Conservation (phyloP, 2,113 vertebrate genomes). For the Planiliza haematocheilus region DNA sequence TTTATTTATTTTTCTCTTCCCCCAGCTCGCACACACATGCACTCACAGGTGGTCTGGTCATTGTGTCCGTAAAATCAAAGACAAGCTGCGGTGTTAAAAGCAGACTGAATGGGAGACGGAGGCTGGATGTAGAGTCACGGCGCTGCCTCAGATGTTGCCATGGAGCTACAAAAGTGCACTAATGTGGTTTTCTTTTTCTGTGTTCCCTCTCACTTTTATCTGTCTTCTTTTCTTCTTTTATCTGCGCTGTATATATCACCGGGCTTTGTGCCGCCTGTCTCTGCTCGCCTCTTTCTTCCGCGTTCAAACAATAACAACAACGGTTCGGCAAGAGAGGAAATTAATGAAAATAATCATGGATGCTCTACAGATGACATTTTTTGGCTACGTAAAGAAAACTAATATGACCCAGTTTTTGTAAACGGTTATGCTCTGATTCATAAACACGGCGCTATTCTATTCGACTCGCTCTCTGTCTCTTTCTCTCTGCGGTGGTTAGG, state of each 20-base stretch:
- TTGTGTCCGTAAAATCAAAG: slow-evolving; percentile 51
- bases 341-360: not conserved
- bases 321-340: not conserved
- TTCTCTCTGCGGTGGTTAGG: not conserved
- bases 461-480: not conserved
- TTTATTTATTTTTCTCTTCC: slow-evolving; percentile 6
- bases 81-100: slow-evolving; percentile 18
- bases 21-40: not conserved
- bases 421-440: not conserved
- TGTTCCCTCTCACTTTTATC: slow-evolving; percentile 29
- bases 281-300: not conserved
- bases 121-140: slow-evolving; percentile 13
- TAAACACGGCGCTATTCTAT: not conserved
- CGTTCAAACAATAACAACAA: not conserved
- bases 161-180: slow-evolving; percentile 21
- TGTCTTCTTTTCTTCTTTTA: slow-evolving; percentile 8
- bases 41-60: slow-evolving; percentile 43
- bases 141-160: slow-evolving; percentile 40
- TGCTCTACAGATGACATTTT: too few species aligned
- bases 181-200: slow-evolving; percentile 17
- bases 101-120: slow-evolving; percentile 1
- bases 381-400: too few species aligned
- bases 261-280: slow-evolving; percentile 1
- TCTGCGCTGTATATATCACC: not conserved
- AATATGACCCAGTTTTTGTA: not conserved